Percentiles rank a stretch among this genome's conserved stretches.
phyloP scores from a whole-genome alignment of 37 sponge, comb jelly and placozoan genomes.

The Eunapius fragilis region DNA sequence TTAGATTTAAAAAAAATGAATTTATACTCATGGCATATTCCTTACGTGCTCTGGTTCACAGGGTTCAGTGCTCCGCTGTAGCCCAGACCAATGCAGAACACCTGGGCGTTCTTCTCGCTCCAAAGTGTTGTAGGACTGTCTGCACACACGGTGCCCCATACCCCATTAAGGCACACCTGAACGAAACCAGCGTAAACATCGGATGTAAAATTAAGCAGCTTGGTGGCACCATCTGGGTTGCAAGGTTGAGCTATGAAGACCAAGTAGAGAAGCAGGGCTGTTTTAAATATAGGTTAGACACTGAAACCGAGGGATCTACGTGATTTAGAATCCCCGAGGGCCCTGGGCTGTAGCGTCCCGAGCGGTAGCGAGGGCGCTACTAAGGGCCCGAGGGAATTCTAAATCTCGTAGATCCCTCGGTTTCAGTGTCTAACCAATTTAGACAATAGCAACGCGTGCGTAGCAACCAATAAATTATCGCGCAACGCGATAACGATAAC shows the following conservation, averaged over 20 bases:
- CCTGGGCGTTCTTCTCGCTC: conserved; percentile 59
- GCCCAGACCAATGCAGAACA: conserved; percentile 35
- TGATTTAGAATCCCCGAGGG: too few species aligned
- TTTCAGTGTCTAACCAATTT: too few species aligned
- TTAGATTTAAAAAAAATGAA: not conserved
- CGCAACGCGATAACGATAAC: too few species aligned
- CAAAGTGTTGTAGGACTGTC: conserved; percentile 11
- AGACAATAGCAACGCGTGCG: too few species aligned
- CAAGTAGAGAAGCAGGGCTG: not conserved
- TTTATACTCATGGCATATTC: not conserved
- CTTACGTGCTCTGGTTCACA: conserved; percentile 19
- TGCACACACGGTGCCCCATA: conserved; percentile 45
- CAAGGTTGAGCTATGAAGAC: not conserved
- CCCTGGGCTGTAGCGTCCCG: too few species aligned
- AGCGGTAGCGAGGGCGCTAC: too few species aligned
- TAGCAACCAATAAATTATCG: too few species aligned
- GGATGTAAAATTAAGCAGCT: not conserved
- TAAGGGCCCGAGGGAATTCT: too few species aligned
- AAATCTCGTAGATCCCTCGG: too few species aligned
- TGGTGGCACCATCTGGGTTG: not conserved
- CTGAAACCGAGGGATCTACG: too few species aligned
- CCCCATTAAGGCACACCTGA: conserved; percentile 26
- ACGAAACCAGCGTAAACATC: conserved; percentile 21
- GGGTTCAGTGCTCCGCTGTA: conserved; percentile 53
- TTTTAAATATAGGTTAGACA: too few species aligned